Base-by-base conservation (phyloP, 2,797 vertebrate genomes). In the Rhynchonycteris naso region DNA sequence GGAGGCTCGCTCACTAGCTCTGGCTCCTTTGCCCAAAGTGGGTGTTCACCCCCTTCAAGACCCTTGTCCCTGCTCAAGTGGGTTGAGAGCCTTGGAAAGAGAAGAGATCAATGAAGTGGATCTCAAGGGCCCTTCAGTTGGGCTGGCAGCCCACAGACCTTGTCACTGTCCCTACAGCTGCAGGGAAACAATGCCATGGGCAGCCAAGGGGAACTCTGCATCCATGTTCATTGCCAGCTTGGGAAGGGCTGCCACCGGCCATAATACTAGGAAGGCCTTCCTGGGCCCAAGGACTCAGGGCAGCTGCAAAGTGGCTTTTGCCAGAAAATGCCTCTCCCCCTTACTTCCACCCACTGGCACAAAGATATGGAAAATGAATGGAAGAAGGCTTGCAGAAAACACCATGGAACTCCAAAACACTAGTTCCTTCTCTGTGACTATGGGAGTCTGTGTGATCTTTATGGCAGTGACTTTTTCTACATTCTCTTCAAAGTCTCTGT, bases 51-150 rank as follows among this genome's bases (percentile, higher is more conserved):
- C 65, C 58, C 18, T 4, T 22, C 59, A 22, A 66, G 58, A 50
- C 33, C 80, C 74, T 61, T 78, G 35, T 82, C 71, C 38, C 50
- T 35, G 33, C 84, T 91, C 84, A 18, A 69, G 90, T 54, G 68
- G 26, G 26, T 56, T 61, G 65, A 93, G 96, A 92, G 78, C 74
- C 68, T 86, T 79, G 50, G 81, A 86, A 86, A 90, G 88, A 96
- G 90, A 92, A 90, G 85, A 90, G 56, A 75, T 79, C 2, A 0
- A 72, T 90, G 52, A 81, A 95, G 93, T 54, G 56, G 76, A 10
- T 92, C 71, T 87, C 3, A 0, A 94, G 90, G 63, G 82, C 78
- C 52, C 84, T 93, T 59, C 72, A 93, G 56, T 24, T 0, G 0
- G 88, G 76, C 90, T 72, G 58, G 72, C 50, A 72, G 80, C 80